Conservation (phyloP, 2,888 invertebrate species). For the Noctua comes region DNA sequence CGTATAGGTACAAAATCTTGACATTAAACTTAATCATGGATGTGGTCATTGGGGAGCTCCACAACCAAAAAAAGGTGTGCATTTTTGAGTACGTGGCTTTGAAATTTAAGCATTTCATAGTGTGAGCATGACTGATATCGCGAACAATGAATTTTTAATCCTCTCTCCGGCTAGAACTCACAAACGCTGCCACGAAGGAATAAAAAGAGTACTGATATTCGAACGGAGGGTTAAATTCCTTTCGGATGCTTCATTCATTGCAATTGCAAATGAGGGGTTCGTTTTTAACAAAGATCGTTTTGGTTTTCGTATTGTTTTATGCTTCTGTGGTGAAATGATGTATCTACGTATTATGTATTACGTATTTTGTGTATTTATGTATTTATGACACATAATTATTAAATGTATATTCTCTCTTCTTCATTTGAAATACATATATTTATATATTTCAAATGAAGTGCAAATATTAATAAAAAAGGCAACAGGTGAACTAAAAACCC, state of each 20-base stretch:
- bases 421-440: too few species aligned
- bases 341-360: too few species aligned
- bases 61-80: neutral
- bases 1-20: too few species aligned
- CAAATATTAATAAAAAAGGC: too few species aligned
- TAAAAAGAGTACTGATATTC: constrained; percentile 24
- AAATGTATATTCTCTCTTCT: too few species aligned
- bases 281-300: constrained; percentile 18
- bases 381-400: too few species aligned
- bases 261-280: neutral
- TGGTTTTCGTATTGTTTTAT: neutral
- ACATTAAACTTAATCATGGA: neutral
- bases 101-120: neutral
- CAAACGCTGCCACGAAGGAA: constrained; percentile 2
- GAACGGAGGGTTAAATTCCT: constrained; percentile 16
- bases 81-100: neutral
- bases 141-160: constrained; percentile 7
- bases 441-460: neutral
- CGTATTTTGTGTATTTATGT: too few species aligned
- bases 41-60: neutral
- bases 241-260: neutral
- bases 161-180: neutral
- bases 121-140: neutral
- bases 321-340: neutral
- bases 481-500: too few species aligned